Percentiles rank a stretch among this genome's conserved stretches.
phyloP scores from a whole-genome alignment of 2,888 invertebrate genomes.

The Nymphalis polychloros region DNA sequence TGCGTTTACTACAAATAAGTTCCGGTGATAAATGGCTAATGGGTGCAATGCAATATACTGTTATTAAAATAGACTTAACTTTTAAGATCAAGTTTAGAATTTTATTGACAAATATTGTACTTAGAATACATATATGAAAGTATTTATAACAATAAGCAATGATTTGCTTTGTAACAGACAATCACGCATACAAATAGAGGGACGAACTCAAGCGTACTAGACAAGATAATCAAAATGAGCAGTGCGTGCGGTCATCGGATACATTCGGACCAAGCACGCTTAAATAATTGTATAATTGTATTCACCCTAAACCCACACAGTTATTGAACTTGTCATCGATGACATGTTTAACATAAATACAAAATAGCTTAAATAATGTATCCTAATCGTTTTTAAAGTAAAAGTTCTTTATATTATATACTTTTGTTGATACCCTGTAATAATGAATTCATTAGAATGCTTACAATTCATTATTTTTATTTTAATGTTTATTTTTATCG shows the following conservation, averaged over 20 bases:
- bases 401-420: too few species aligned
- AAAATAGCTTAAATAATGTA: too few species aligned
- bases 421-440: too few species aligned
- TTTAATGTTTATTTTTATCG: too few species aligned
- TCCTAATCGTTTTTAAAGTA: too few species aligned
- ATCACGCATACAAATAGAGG: conserved; percentile 24
- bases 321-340: neutral
- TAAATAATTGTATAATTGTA: neutral
- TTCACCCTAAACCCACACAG: neutral
- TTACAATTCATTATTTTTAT: too few species aligned
- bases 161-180: conserved; percentile 15
- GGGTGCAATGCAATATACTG: conserved; percentile 6
- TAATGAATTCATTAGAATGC: too few species aligned
- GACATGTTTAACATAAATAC: neutral
- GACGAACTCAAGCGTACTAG: conserved; percentile 10
- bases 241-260: conserved; percentile 17
- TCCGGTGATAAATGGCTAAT: conserved; percentile 22
- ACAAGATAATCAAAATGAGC: conserved; percentile 23
- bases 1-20: conserved; percentile 22
- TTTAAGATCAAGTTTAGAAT: too few species aligned
- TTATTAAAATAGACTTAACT: too few species aligned
- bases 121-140: neutral
- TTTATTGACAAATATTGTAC: too few species aligned
- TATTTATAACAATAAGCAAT: conserved; percentile 6
- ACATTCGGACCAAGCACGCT: conserved; percentile 3